phyloP scores from a whole-genome alignment of 2,888 invertebrate species.

The Temnothorax rugatulus region DNA sequence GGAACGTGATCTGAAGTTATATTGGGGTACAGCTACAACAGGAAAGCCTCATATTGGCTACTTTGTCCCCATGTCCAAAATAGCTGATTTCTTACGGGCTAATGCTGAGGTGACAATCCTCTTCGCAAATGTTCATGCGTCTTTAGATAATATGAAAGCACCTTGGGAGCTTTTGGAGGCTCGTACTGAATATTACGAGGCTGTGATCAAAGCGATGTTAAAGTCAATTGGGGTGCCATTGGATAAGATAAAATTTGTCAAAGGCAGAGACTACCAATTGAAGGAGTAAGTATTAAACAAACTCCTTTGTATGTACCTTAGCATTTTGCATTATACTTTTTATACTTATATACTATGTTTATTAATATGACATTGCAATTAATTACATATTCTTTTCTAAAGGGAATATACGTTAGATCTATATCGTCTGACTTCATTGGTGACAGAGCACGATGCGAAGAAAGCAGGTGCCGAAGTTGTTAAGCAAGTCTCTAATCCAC shows the following conservation, averaged over 20 bases:
- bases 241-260: constrained; percentile 97
- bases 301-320: neutral
- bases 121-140: constrained; percentile 99
- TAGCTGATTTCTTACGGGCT: constrained; percentile 98
- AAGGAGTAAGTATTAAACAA: constrained; percentile 87
- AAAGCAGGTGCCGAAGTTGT: constrained; percentile 99
- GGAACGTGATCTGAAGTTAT: constrained; percentile 95
- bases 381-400: constrained; percentile 48
- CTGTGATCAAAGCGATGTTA: constrained; percentile 97
- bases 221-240: constrained; percentile 96
- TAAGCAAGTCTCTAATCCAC: constrained; percentile 98
- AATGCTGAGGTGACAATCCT: constrained; percentile 98
- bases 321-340: neutral
- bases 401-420: constrained; percentile 98
- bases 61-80: constrained; percentile 99
- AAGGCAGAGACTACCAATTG: constrained; percentile 97
- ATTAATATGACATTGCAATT: neutral
- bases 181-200: constrained; percentile 98
- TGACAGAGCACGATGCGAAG: constrained; percentile 99
- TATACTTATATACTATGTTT: neutral
- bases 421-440: constrained; percentile 95
- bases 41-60: constrained; percentile 99
- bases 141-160: constrained; percentile 99
- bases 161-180: constrained; percentile 97
- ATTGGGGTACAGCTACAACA: constrained; percentile 99